Percentiles rank a stretch among this genome's conserved stretches.
Evolutionary conservation across 2,888 invertebrate genomes (phyloP).

Genomic region (Drosophila fungiperda): DNA sequence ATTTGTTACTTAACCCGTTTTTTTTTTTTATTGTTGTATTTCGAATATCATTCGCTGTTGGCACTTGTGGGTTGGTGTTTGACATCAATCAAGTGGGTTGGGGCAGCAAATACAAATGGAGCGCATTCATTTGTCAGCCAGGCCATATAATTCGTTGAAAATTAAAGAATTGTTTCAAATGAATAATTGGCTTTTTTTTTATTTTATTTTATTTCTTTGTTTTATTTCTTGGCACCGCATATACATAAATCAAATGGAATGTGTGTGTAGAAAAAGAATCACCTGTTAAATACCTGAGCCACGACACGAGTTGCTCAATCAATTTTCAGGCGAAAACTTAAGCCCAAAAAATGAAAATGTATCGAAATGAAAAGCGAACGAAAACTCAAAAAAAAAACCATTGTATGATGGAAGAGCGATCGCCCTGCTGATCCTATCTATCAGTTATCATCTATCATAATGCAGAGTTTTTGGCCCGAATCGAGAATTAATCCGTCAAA

Average conservation of each 20-base stretch:
- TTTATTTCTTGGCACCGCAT: background rate
- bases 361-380: conserved; percentile 30
- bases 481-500: conserved; percentile 83
- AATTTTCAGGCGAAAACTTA: conserved; percentile 77
- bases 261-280: conserved; percentile 24
- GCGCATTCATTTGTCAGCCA: conserved; percentile 22
- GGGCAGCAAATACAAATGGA: conserved; percentile 8
- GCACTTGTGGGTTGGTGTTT: conserved; percentile 39
- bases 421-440: conserved; percentile 71
- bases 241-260: conserved; percentile 41
- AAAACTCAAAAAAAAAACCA: conserved; percentile 1
- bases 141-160: conserved; percentile 15
- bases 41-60: conserved; percentile 45
- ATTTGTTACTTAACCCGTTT: conserved; percentile 24
- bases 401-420: conserved; percentile 65
- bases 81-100: conserved; percentile 66
- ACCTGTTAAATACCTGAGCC: conserved; percentile 59
- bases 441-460: conserved; percentile 75
- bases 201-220: background rate
- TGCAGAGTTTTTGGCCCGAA: conserved; percentile 76
- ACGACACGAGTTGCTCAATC: conserved; percentile 74
- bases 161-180: conserved; percentile 31
- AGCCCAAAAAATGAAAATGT: conserved; percentile 37
- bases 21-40: conserved; percentile 4
- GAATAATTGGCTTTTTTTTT: conserved; percentile 51